Base-by-base conservation (phyloP, 2,888 invertebrate genomes). In the Eurois occulta region DNA sequence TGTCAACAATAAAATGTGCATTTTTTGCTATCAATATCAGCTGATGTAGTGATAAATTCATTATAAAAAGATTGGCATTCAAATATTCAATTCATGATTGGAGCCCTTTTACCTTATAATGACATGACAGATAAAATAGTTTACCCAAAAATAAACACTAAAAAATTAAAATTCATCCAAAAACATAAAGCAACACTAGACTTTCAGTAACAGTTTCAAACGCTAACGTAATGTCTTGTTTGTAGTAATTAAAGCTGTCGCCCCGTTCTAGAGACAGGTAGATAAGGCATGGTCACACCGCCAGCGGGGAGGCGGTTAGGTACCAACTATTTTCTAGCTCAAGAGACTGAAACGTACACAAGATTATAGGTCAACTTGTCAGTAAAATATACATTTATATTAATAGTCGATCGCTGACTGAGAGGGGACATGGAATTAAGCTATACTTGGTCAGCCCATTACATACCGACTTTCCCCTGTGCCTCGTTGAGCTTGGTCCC, bases 241-340 rank as follows among this genome's bases (percentile, higher is more conserved):
- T 43, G 62, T n/a, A 28, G 46, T 68, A 58, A 82, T 81, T 81
- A 70, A 81, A 82, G 28, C 64, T 58, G 48, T 48, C 55, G 55
- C 67, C 46, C 64, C 41, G 35, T 66, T 71, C 55, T 28, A 32
- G 52, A 8, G 48, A 72, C 55, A 77, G 32, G 38, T 67, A 21
- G 18, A 46, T 32, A 16, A 41, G 41, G 65, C n/a, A 8, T 41
- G 6, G 65, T 65, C 65, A 16, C 41, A 28, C 65, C 3, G n/a
- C 41, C 7, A 8, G 65, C n/a, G 65, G 38, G 1, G 6, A 41
- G 10, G 65, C 38, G 16, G 4, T 16, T 7, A 16, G 7, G 1
- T n/a, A 16, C 0, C 4, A 10, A 32, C 10, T 18, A 28, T 18
- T 60, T 60, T 16, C 32, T 18, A 18, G 18, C 32, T 28, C 5